Conservation (phyloP, 2,113 vertebrate genomes). For the Aspiorhynchus laticeps region DNA sequence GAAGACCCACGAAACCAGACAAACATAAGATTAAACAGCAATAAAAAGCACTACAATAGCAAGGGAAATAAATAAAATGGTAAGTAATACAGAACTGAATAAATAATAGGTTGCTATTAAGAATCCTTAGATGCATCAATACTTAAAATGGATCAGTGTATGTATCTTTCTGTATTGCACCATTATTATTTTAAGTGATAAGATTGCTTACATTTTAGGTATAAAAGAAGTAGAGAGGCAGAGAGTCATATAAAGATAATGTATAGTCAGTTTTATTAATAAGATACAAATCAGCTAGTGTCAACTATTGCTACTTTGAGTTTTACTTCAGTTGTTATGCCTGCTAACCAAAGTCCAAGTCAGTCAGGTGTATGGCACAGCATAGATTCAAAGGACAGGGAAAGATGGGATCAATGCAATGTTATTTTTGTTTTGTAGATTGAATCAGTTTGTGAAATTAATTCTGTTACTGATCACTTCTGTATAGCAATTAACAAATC, state of each 20-base stretch:
- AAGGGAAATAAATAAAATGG: not conserved
- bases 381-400: not conserved
- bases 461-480: not conserved
- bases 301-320: not conserved
- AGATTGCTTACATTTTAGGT: not conserved
- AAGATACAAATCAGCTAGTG: not conserved
- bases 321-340: not conserved
- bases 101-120: not conserved
- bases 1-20: not conserved
- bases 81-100: not conserved
- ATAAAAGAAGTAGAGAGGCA: not conserved
- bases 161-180: not conserved
- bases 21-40: not conserved
- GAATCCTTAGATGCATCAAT: not conserved
- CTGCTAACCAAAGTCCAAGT: not conserved
- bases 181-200: not conserved
- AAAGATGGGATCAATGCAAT: not conserved
- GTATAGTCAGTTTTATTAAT: not conserved
- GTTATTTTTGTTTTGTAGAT: not conserved
- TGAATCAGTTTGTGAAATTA: not conserved
- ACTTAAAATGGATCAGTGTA: not conserved
- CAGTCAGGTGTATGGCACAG: too few relatives aligned
- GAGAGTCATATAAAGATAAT: not conserved
- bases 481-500: not conserved
- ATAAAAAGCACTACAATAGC: not conserved